Evolutionary conservation across 2,888 invertebrate genomes (phyloP).

Genomic region (Monoplex corrugatus): DNA sequence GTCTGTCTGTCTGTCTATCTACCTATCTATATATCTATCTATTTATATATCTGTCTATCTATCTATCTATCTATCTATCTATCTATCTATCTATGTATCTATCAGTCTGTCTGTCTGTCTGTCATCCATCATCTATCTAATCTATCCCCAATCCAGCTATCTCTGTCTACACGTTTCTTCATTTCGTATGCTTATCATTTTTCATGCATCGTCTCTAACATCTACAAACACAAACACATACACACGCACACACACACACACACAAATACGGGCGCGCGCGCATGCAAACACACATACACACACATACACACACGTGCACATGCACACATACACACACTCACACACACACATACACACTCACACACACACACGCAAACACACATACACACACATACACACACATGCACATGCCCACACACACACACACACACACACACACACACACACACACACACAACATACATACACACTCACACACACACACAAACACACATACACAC

Average conservation of each 20-base stretch:
- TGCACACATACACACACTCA: too few species aligned
- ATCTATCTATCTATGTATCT: background rate
- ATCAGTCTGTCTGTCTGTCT: background rate
- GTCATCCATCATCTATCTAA: background rate
- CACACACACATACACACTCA: background rate
- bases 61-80: background rate
- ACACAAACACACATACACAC: background rate
- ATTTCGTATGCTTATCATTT: too few species aligned
- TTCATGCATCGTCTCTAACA: too few species aligned
- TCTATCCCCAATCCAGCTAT: background rate
- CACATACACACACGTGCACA: too few species aligned
- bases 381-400: background rate
- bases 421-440: background rate
- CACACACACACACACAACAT: too few species aligned
- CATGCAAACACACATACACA: too few species aligned
- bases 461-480: background rate
- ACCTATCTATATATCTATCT: background rate
- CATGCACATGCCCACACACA: background rate
- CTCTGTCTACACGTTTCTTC: too few species aligned
- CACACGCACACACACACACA: background rate
- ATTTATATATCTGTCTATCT: background rate
- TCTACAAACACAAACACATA: background rate
- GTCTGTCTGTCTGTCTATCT: background rate
- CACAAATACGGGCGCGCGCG: background rate
- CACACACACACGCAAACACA: background rate